phyloP scores from a whole-genome alignment of 2,797 vertebrate genomes.

The Cryptoprocta ferox region DNA sequence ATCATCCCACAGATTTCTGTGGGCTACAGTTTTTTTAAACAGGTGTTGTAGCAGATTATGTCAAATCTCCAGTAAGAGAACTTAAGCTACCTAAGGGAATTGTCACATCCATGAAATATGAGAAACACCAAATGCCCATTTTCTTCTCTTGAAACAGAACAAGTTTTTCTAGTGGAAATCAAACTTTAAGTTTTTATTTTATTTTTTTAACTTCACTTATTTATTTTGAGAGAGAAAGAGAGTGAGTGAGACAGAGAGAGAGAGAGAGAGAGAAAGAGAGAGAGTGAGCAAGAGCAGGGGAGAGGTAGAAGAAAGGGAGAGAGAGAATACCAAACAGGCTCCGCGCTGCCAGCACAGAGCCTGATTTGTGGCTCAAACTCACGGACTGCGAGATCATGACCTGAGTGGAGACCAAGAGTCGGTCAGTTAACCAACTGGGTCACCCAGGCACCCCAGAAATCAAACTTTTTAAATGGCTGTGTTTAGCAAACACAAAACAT shows the following conservation, averaged over 20 bases:
- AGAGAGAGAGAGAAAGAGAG: no score
- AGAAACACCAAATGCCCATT: conserved; percentile 56
- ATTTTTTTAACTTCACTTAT: no score
- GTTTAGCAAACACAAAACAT: conserved; percentile 68
- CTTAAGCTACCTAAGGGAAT: conserved; percentile 61
- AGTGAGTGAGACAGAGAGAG: no score
- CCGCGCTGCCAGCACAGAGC: background rate
- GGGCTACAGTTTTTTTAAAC: conserved; percentile 40
- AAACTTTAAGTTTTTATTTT: no score
- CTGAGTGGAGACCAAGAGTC: background rate
- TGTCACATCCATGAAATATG: conserved; percentile 44
- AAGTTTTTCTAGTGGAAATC: conserved; percentile 60
- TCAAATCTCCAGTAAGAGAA: conserved; percentile 51
- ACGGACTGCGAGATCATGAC: background rate
- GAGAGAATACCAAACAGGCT: background rate
- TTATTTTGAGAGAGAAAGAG: no score
- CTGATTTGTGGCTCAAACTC: no score
- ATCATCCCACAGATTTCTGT: background rate
- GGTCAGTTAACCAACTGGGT: background rate
- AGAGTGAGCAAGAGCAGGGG: no score
- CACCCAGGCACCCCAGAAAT: background rate
- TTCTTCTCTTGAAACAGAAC: conserved; percentile 36
- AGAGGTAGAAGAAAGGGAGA: background rate
- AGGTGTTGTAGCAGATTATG: conserved; percentile 9
- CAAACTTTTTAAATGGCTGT: conserved; percentile 20